Evolutionary conservation across 2,113 vertebrate genomes (phyloP).

Genomic region (Rhombomys opimus): DNA sequence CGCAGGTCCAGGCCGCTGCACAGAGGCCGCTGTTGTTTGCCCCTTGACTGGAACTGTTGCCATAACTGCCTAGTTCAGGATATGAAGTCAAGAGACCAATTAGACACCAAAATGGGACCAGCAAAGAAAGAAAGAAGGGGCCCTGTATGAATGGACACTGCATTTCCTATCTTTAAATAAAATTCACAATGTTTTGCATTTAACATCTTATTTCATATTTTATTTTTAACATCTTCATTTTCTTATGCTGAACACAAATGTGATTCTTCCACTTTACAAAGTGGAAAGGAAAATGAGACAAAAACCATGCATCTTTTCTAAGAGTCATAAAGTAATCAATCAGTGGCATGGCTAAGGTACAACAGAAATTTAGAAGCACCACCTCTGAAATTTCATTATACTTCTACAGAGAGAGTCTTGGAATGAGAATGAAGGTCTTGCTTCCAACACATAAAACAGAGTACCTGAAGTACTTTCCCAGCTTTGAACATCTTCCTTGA

Average conservation of each 20-base stretch:
- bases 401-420: background rate
- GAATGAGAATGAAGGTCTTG: background rate
- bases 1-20: constrained; percentile 85
- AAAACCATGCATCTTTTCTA: background rate
- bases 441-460: background rate
- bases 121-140: too few species aligned
- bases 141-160: background rate
- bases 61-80: constrained; percentile 86
- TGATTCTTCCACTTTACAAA: background rate
- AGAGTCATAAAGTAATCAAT: background rate
- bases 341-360: background rate
- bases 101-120: background rate
- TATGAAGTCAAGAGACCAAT: constrained; percentile 34
- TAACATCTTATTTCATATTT: background rate
- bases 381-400: background rate
- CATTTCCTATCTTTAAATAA: background rate
- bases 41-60: constrained; percentile 94
- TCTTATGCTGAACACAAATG: background rate
- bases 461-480: background rate
- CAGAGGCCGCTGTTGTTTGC: constrained; percentile 87
- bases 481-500: background rate
- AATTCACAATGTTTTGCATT: constrained; percentile 13
- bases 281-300: background rate
- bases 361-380: background rate
- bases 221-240: background rate